A percentile compares a stretch with the other conserved stretches of the same genome.
These are phyloP conservation scores for Hippocampus zosterae DNA, from an alignment of 2,113 vertebrate species.

Conservation along the genomic window DNA sequence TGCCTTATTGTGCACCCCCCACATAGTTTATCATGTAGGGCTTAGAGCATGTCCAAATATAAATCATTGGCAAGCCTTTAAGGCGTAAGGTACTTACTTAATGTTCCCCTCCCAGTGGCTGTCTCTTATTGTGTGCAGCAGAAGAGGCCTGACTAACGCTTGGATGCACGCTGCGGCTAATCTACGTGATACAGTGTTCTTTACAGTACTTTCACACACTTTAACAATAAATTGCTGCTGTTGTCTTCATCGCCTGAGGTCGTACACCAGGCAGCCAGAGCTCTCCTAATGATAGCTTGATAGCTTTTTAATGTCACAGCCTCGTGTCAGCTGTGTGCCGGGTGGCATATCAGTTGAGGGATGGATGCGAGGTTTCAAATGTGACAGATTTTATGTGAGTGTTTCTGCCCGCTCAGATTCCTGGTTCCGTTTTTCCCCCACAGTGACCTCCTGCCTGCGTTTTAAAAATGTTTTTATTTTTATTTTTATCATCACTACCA, in stretches of 20 bases:
- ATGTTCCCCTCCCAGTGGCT: conserved; percentile 7
- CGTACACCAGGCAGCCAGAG: conserved; percentile 40
- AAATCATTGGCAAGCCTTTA: conserved; percentile 35
- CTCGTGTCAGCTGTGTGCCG: conserved; percentile 36
- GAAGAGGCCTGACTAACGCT: conserved; percentile 33
- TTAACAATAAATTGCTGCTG: conserved; percentile 33
- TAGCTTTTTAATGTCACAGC: conserved; percentile 62
- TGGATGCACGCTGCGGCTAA: conserved; percentile 40
- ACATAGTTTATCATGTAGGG: conserved; percentile 18
- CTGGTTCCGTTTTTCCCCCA: conserved; percentile 16
- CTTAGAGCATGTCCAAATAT: conserved; percentile 33
- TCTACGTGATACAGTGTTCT: conserved; percentile 50
- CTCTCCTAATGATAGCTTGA: conserved; percentile 60
- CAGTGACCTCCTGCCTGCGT: neutral
- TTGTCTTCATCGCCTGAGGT: conserved; percentile 36
- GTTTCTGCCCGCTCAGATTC: conserved; percentile 28
- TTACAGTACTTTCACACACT: conserved; percentile 41
- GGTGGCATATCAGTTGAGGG: conserved; percentile 37
- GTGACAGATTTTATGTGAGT: conserved; percentile 16
- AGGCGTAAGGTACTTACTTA: conserved; percentile 18
- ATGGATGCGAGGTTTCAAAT: conserved; percentile 21
- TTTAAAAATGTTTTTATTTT: neutral
- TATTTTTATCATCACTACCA: conserved; percentile 46
- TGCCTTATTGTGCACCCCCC: conserved; percentile 30
- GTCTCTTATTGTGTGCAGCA: conserved; percentile 18